A percentile compares a stretch with the other conserved stretches of the same genome.
phyloP scores from a whole-genome alignment of 2,888 invertebrate genomes.

The Chironomus riparius region DNA sequence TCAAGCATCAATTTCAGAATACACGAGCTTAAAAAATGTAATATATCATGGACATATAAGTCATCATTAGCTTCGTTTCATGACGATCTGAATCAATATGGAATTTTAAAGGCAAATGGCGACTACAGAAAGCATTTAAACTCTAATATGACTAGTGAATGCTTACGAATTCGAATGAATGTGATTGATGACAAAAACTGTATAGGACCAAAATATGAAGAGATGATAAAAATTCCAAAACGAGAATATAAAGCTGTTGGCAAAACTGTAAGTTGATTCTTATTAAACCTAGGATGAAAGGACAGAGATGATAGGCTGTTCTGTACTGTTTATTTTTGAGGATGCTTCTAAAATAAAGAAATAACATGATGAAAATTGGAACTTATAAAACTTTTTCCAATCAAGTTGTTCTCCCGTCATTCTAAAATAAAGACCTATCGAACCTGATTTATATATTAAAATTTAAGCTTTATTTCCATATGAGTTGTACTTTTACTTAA shows the following conservation, averaged over 20 bases:
- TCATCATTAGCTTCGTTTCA: not conserved
- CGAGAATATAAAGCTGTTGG: not conserved
- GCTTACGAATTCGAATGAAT: not conserved
- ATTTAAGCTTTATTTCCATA: too few relatives aligned
- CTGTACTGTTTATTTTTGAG: too few relatives aligned
- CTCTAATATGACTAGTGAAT: not conserved
- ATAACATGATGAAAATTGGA: too few relatives aligned
- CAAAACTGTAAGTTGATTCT: not conserved
- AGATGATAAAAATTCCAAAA: not conserved
- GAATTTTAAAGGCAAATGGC: not conserved
- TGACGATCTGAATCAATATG: not conserved
- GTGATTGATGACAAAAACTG: not conserved
- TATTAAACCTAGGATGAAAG: too few relatives aligned
- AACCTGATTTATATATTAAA: too few relatives aligned
- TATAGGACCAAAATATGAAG: not conserved
- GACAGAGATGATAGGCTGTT: too few relatives aligned
- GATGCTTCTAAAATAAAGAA: too few relatives aligned
- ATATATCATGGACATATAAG: not conserved
- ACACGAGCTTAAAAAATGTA: not conserved
- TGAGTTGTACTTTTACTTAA: too few relatives aligned
- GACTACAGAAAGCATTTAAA: not conserved
- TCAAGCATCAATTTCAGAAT: not conserved
- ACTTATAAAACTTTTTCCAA: too few relatives aligned
- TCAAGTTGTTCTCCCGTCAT: too few relatives aligned
- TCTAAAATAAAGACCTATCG: too few relatives aligned